Conservation (phyloP, 1,140 invertebrate species). For the Bombus confusus region DNA sequence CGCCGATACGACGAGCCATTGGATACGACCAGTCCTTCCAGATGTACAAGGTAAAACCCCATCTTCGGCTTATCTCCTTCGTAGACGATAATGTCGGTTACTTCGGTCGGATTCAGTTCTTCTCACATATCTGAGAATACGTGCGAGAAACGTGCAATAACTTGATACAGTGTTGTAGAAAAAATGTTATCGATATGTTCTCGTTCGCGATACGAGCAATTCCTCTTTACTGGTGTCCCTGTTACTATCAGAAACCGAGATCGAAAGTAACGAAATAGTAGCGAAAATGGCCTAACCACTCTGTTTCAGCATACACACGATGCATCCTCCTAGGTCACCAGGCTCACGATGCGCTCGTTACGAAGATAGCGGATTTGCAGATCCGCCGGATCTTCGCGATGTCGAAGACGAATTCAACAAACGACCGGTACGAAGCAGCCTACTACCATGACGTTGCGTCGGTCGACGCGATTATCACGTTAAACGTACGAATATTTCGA, state of each 20-base stretch:
- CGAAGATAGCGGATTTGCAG: constrained; percentile 77
- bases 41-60: constrained; percentile 75
- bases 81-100: no score
- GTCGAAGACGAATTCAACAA: constrained; percentile 77
- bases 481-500: constrained; percentile 28
- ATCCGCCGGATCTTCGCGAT: constrained; percentile 77
- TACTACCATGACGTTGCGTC: constrained; percentile 76
- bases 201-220: no score
- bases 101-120: no score
- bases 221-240: no score
- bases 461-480: constrained; percentile 51
- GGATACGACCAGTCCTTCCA: constrained; percentile 71
- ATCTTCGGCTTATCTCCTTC: neutral
- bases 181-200: no score
- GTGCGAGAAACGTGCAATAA: no score
- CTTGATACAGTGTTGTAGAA: no score
- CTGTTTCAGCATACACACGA: constrained; percentile 70
- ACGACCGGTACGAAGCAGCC: constrained; percentile 75
- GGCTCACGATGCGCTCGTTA: constrained; percentile 79
- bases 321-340: constrained; percentile 77
- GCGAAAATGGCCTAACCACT: neutral
- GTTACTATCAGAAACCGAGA: no score
- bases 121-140: no score
- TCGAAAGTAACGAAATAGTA: no score
- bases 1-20: constrained; percentile 87